A percentile compares a stretch with the other conserved stretches of the same genome.
phyloP scores from a whole-genome alignment of 2,113 vertebrate species.

The Cephalopterus ornatus region DNA sequence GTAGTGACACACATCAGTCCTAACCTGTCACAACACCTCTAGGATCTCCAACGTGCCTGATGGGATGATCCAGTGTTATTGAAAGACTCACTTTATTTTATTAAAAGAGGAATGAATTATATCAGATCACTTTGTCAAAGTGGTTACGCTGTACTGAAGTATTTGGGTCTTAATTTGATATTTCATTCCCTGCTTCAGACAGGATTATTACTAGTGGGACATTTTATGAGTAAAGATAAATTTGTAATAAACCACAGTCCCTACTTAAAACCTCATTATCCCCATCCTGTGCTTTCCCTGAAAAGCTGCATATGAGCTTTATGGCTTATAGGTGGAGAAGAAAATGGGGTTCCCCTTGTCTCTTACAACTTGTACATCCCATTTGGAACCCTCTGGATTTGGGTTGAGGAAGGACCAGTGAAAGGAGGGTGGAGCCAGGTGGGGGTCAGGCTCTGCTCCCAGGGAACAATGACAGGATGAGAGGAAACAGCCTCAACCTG shows the following conservation, averaged over 20 bases:
- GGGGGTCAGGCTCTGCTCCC: background rate
- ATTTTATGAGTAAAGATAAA: background rate
- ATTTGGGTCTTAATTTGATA: background rate
- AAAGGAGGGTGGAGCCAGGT: background rate
- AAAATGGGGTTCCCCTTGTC: background rate
- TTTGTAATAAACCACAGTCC: background rate
- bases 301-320: background rate
- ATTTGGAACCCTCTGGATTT: background rate
- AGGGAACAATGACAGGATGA: background rate
- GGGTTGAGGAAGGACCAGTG: background rate
- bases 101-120: background rate
- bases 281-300: background rate
- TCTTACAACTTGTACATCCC: accelerated
- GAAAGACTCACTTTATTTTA: background rate
- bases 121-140: background rate
- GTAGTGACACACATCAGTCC: background rate
- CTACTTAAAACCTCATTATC: background rate
- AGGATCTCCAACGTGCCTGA: background rate
- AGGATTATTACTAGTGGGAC: background rate
- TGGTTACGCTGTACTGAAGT: background rate
- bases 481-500: accelerated
- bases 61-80: background rate
- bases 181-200: background rate
- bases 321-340: background rate
- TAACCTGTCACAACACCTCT: background rate